Percentiles rank a stretch among this genome's conserved stretches.
Evolutionary conservation across 1,140 invertebrate genomes (phyloP).

Genomic region (Triops cancriformis): DNA sequence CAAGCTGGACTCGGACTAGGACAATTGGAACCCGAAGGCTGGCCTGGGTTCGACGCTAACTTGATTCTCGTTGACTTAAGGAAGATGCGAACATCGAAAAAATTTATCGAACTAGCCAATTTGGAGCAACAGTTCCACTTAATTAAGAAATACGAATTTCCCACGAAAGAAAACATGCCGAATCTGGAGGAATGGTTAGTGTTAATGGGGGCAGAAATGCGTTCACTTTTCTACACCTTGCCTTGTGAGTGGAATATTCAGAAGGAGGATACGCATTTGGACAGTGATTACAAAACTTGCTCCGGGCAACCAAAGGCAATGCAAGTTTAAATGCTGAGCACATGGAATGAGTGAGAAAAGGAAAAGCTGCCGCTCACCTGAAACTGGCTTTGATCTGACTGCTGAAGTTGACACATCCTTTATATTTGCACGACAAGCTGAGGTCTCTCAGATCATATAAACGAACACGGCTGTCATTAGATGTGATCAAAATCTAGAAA

Average conservation of each 20-base stretch:
- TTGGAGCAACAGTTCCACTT: slow-evolving; percentile 26
- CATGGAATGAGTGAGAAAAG: neutral
- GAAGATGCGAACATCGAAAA: slow-evolving; percentile 28
- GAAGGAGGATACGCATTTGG: slow-evolving; percentile 16
- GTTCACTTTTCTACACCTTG: slow-evolving; percentile 30
- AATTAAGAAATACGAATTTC: slow-evolving; percentile 30
- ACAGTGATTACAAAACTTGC: slow-evolving; percentile 21
- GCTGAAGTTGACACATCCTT: slow-evolving; percentile 86
- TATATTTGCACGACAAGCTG: slow-evolving; percentile 93
- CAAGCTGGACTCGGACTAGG: slow-evolving; percentile 27
- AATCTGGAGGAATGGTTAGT: slow-evolving; percentile 30
- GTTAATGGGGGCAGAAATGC: slow-evolving; percentile 28
- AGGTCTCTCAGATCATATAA: slow-evolving; percentile 94
- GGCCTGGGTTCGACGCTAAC: slow-evolving; percentile 30
- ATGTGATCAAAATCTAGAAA: slow-evolving; percentile 79
- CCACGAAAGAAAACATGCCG: slow-evolving; percentile 23
- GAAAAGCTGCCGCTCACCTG: slow-evolving; percentile 39
- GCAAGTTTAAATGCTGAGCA: slow-evolving; percentile 23
- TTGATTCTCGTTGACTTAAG: slow-evolving; percentile 30
- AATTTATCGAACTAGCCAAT: slow-evolving; percentile 27
- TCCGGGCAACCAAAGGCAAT: slow-evolving; percentile 29
- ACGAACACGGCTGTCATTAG: slow-evolving; percentile 93
- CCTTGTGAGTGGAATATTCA: slow-evolving; percentile 32
- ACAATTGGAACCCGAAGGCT: slow-evolving; percentile 26
- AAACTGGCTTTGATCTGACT: slow-evolving; percentile 97